phyloP scores from a whole-genome alignment of 2,797 vertebrate genomes.

The Hozukius guyotensis region DNA sequence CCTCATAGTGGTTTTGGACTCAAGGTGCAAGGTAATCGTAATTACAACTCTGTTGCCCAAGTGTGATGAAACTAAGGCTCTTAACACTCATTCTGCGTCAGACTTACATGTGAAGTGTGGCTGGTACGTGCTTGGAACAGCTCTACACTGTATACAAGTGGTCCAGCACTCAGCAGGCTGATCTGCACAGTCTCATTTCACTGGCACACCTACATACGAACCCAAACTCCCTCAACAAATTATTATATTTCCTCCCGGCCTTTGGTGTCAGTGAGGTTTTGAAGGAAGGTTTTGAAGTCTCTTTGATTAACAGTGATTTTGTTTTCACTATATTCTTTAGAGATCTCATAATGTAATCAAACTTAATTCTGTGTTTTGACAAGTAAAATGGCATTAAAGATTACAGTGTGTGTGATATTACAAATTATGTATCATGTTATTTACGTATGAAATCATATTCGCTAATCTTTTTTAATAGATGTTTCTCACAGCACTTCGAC shows the following conservation, averaged over 20 bases:
- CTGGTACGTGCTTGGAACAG: slow-evolving; percentile 63
- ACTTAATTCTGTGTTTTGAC: slow-evolving; percentile 44
- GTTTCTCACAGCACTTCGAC: slow-evolving; percentile 16
- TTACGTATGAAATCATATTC: slow-evolving; percentile 10
- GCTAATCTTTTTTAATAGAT: slow-evolving; percentile 29
- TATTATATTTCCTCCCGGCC: slow-evolving; percentile 22
- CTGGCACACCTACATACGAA: slow-evolving; percentile 36
- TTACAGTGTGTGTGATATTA: slow-evolving; percentile 40
- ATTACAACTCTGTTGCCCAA: slow-evolving; percentile 21
- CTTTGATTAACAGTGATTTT: slow-evolving; percentile 28
- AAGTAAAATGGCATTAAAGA: slow-evolving; percentile 16
- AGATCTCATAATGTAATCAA: slow-evolving; percentile 35
- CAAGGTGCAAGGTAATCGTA: slow-evolving; percentile 53
- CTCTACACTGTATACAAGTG: slow-evolving; percentile 60
- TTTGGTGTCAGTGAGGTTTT: slow-evolving; percentile 32
- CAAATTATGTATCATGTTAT: background rate
- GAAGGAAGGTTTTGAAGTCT: slow-evolving; percentile 43
- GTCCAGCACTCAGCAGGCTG: slow-evolving; percentile 52
- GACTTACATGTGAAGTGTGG: slow-evolving; percentile 49
- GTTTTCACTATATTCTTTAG: slow-evolving; percentile 25
- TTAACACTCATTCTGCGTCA: slow-evolving; percentile 49
- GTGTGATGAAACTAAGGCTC: slow-evolving; percentile 47
- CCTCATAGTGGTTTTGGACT: slow-evolving; percentile 82
- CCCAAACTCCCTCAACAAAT: slow-evolving; percentile 36
- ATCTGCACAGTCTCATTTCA: slow-evolving; percentile 62